A percentile compares a stretch with the other conserved stretches of the same genome.
These are phyloP conservation scores for Empidonax alnorum DNA, from an alignment of 2,113 vertebrate genomes.

Conservation along the genomic window DNA sequence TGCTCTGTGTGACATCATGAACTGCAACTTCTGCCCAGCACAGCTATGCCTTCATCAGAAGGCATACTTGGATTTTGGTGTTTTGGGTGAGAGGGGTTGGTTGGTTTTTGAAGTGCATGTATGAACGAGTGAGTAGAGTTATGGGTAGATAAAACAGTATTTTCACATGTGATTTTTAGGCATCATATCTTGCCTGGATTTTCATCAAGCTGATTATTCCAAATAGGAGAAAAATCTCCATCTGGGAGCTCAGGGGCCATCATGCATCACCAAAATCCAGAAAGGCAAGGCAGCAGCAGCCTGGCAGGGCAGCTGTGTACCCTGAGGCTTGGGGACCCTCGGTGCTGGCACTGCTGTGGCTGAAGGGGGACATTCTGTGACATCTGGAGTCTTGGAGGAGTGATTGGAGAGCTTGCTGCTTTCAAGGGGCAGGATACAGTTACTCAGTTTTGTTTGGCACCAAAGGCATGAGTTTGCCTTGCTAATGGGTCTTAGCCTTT, in stretches of 20 bases:
- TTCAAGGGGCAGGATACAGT: neutral
- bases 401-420: neutral
- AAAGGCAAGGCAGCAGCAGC: neutral
- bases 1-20: fast-evolving
- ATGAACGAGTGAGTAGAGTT: neutral
- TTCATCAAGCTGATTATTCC: neutral
- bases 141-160: neutral
- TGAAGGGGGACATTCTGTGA: neutral
- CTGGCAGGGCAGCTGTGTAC: neutral
- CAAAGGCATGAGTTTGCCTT: neutral
- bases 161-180: neutral
- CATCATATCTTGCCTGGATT: neutral
- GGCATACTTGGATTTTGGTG: neutral
- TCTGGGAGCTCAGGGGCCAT: neutral
- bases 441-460: neutral
- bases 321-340: fast-evolving
- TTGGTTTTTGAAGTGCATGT: neutral
- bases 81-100: fast-evolving
- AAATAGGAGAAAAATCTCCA: neutral
- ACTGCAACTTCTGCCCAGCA: neutral
- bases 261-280: neutral
- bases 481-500: neutral
- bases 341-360: neutral
- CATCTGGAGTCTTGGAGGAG: neutral
- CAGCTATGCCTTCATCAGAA: neutral